Evolutionary conservation across 2,797 vertebrate genomes (phyloP).

Genomic region (Rhynchotus rufescens): DNA sequence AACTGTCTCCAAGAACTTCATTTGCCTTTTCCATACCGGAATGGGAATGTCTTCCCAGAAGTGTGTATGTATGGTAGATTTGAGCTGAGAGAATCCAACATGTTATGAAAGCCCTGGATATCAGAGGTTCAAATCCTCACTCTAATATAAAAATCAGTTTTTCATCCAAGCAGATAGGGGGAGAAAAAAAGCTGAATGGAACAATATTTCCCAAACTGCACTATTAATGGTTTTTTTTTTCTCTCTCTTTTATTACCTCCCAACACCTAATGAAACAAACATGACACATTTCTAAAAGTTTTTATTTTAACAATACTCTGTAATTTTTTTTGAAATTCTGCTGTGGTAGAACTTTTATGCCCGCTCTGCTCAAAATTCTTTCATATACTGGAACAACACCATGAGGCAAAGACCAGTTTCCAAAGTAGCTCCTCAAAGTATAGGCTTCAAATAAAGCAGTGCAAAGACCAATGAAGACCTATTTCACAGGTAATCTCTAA

Average conservation of each 20-base stretch:
- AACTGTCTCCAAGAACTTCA: background rate
- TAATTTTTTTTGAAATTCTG: background rate
- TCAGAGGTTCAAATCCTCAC: background rate
- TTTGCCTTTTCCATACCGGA: background rate
- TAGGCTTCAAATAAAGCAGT: background rate
- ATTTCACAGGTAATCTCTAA: background rate
- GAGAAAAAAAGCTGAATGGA: background rate
- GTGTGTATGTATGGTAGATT: slow-evolving; percentile 27
- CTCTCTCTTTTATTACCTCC: background rate
- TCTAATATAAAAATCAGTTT: background rate
- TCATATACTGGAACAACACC: background rate
- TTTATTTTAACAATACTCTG: background rate
- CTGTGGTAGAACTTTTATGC: background rate
- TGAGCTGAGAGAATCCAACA: background rate
- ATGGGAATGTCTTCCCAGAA: slow-evolving; percentile 31
- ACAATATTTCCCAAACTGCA: background rate
- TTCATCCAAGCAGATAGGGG: background rate
- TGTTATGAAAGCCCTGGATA: background rate
- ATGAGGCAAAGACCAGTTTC: background rate
- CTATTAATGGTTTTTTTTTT: background rate
- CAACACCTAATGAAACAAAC: background rate
- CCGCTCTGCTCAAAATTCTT: background rate
- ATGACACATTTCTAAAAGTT: background rate
- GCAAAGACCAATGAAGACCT: background rate
- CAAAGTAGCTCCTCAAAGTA: background rate